Percentiles rank a stretch among this genome's conserved stretches.
These are phyloP conservation scores for Plutomurus gul DNA, from an alignment of 1,140 invertebrate species.

Conservation along the genomic window DNA sequence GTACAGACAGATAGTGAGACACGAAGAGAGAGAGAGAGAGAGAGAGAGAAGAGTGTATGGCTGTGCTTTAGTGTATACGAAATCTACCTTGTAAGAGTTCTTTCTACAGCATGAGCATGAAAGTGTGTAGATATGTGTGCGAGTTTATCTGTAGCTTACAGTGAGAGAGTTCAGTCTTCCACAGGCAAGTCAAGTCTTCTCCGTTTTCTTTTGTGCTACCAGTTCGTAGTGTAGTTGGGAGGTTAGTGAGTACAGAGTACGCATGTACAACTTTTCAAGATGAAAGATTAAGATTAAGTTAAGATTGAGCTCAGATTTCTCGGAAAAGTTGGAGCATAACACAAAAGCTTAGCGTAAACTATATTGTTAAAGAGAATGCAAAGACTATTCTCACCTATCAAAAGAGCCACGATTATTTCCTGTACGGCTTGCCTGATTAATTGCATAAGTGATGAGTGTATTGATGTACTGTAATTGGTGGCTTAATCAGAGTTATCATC, in stretches of 20 bases:
- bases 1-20: too few relatives aligned
- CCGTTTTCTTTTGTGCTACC: not conserved
- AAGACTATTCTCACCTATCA: not conserved
- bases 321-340: constrained; percentile 9
- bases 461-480: not conserved
- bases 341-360: not conserved
- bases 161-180: too few relatives aligned
- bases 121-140: too few relatives aligned
- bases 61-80: too few relatives aligned
- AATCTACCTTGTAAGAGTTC: too few relatives aligned
- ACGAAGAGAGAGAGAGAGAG: too few relatives aligned
- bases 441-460: constrained; percentile 3
- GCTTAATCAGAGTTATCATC: not conserved
- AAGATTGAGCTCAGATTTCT: constrained; percentile 26
- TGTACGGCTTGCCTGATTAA: not conserved
- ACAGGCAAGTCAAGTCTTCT: not conserved
- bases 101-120: too few relatives aligned
- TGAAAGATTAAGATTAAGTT: constrained; percentile 30
- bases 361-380: not conserved
- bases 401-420: not conserved
- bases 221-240: not conserved
- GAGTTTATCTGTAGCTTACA: too few relatives aligned
- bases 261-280: constrained; percentile 14
- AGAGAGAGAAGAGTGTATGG: too few relatives aligned
- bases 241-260: not conserved